Conservation (phyloP, 2,797 vertebrate species). For the Pseudopleuronectes americanus region DNA sequence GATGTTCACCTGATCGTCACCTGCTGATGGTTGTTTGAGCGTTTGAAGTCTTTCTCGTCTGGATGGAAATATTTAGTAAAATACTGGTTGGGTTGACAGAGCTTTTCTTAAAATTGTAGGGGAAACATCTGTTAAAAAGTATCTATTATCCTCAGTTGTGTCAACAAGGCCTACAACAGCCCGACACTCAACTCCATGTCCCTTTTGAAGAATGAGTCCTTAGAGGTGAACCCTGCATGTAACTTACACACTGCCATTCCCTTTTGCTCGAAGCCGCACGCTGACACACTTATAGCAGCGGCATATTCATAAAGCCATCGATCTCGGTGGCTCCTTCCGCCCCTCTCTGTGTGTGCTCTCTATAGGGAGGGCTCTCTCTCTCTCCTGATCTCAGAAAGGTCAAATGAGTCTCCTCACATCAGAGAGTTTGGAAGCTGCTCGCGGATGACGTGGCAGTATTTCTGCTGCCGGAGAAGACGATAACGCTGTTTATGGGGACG, state of each 20-base stretch:
- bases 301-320: background rate
- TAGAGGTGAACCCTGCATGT: background rate
- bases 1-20: too few species aligned
- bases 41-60: too few species aligned
- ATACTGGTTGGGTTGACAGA: too few species aligned
- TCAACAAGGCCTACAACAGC: background rate
- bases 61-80: too few species aligned
- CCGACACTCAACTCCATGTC: background rate
- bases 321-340: background rate
- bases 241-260: background rate
- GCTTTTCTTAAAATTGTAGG: too few species aligned
- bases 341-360: background rate
- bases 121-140: too few species aligned
- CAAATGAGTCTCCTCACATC: constrained; percentile 6
- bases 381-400: constrained; percentile 15
- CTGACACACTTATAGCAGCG: background rate
- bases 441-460: constrained; percentile 12
- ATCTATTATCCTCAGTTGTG: too few species aligned
- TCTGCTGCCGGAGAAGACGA: background rate
- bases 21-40: too few species aligned
- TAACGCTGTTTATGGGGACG: background rate
- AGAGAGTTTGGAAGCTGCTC: background rate
- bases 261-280: background rate
- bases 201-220: background rate
- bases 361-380: background rate